phyloP scores from a whole-genome alignment of 2,797 vertebrate genomes.

The Cyclura pinguis region DNA sequence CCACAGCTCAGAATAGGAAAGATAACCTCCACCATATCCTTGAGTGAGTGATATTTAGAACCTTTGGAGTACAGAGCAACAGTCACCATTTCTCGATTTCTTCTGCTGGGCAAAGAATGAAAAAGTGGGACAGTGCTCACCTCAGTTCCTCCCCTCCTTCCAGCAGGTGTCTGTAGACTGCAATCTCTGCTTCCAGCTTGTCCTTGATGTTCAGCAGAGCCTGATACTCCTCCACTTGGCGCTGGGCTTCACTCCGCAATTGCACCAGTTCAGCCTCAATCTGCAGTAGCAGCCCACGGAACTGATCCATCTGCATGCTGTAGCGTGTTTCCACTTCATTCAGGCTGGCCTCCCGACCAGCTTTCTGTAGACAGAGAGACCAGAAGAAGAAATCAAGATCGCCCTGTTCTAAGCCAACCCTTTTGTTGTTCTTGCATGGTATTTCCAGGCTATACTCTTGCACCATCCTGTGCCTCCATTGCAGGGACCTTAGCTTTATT shows the following conservation, averaged over 20 bases:
- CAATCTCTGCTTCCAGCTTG: constrained; percentile 92
- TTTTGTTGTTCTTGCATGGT: not conserved
- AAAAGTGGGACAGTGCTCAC: constrained; percentile 75
- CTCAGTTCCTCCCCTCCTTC: constrained; percentile 88
- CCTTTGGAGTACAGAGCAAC: too few relatives aligned
- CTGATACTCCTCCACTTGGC: constrained; percentile 89
- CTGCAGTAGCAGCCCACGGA: constrained; percentile 79
- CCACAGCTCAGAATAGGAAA: too few relatives aligned
- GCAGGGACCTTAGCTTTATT: not conserved
- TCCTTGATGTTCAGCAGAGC: constrained; percentile 90
- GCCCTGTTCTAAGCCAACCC: too few relatives aligned
- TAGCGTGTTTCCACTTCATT: constrained; percentile 88
- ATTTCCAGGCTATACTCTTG: not conserved
- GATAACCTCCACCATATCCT: too few relatives aligned
- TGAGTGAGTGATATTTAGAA: too few relatives aligned
- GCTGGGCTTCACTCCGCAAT: constrained; percentile 84
- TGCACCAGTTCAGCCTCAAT: constrained; percentile 87
- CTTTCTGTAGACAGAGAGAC: constrained; percentile 80
- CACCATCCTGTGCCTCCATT: not conserved
- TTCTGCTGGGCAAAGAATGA: not conserved
- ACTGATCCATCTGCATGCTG: constrained; percentile 85
- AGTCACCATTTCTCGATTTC: too few relatives aligned
- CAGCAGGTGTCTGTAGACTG: constrained; percentile 89
- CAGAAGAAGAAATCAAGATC: not conserved
- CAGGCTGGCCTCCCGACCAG: constrained; percentile 85